phyloP scores from a whole-genome alignment of 1,140 invertebrate genomes.

The Pseudachorutes palmiensis region DNA sequence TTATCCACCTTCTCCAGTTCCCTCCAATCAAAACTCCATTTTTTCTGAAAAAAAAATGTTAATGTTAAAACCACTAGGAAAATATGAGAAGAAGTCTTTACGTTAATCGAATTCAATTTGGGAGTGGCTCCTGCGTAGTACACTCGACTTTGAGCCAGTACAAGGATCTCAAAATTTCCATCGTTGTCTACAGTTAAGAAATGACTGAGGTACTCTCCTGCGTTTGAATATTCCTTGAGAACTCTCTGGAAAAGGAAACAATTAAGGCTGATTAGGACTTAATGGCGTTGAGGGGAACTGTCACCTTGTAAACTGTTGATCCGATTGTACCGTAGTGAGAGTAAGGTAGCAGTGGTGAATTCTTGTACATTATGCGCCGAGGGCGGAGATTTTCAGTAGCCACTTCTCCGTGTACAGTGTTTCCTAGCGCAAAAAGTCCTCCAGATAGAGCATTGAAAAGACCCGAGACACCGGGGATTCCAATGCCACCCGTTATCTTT shows the following conservation, averaged over 20 bases:
- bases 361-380: not conserved
- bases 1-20: not conserved
- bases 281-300: not conserved
- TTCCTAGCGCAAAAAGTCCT: not conserved
- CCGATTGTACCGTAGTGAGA: not conserved
- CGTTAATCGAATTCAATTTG: not conserved
- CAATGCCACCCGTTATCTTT: not conserved
- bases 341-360: not conserved
- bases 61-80: not conserved
- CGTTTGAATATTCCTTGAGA: not conserved
- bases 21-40: not conserved
- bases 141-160: not conserved
- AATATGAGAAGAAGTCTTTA: not conserved
- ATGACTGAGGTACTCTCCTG: not conserved
- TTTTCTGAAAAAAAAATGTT: not conserved
- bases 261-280: not conserved
- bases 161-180: not conserved
- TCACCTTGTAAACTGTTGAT: not conserved
- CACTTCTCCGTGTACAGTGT: not conserved
- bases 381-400: not conserved
- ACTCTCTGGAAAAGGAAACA: not conserved
- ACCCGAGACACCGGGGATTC: not conserved
- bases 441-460: not conserved
- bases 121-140: not conserved
- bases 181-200: not conserved